phyloP scores from a whole-genome alignment of 35 echinoderm and acorn worm species.

The Nesometra sesokonis region DNA sequence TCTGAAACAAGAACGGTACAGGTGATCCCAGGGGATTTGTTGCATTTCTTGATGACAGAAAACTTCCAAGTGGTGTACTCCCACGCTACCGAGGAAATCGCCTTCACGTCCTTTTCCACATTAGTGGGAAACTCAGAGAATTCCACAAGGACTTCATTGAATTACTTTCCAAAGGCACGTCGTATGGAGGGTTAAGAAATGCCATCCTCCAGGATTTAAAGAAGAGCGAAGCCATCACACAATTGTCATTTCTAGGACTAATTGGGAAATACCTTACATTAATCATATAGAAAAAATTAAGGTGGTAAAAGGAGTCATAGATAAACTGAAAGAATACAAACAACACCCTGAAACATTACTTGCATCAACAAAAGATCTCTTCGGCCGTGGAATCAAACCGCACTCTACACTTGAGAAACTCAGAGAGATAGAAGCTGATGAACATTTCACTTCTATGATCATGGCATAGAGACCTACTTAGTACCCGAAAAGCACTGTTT shows the following conservation, averaged over 20 bases:
- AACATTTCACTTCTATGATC: no score
- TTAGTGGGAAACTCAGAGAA: slow-evolving; percentile 27
- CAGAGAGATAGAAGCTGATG: no score
- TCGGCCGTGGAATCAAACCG: no score
- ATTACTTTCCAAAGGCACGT: neutral
- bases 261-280: neutral
- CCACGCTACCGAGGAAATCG: slow-evolving; percentile 39
- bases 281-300: no score
- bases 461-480: no score
- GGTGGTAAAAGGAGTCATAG: no score
- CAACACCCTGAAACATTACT: no score
- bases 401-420: no score
- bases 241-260: neutral
- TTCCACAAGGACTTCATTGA: neutral
- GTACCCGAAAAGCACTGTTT: no score
- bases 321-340: no score
- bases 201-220: neutral
- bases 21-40: slow-evolving; percentile 28
- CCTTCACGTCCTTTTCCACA: slow-evolving; percentile 31
- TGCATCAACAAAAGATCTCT: no score
- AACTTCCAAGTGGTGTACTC: slow-evolving; percentile 3
- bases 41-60: slow-evolving; percentile 13
- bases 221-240: neutral
- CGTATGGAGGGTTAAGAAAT: neutral
- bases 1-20: slow-evolving; percentile 27